Evolutionary conservation across 2,797 vertebrate species (phyloP).

Genomic region (Lophotriccus pileatus): DNA sequence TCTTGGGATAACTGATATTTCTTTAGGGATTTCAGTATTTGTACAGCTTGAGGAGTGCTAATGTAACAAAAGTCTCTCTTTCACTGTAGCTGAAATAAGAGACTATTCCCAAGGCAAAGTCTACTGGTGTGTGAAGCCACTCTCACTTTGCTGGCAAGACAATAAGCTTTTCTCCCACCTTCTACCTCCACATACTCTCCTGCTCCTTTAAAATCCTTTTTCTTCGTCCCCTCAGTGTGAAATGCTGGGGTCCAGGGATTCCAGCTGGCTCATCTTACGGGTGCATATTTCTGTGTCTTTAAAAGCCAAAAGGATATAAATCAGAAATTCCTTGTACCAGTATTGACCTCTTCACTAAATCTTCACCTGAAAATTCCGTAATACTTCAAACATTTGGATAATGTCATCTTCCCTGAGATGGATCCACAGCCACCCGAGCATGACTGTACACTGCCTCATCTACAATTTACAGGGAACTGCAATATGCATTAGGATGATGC

Average conservation of each 20-base stretch:
- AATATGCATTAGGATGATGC: not conserved
- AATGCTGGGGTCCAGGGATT: not conserved
- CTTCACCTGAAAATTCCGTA: not conserved
- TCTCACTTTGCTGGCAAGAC: not conserved
- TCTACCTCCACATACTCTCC: not conserved
- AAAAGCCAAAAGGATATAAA: not conserved
- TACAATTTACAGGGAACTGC: not conserved
- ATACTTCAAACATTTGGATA: not conserved
- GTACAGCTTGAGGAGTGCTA: not conserved
- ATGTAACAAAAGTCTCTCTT: not conserved
- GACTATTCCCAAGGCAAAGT: not conserved
- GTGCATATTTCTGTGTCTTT: not conserved
- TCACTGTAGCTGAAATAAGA: not conserved
- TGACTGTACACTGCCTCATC: not conserved
- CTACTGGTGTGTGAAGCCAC: not conserved
- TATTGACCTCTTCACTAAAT: not conserved
- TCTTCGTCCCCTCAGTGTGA: not conserved
- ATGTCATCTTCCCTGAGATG: not conserved
- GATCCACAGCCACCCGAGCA: not conserved
- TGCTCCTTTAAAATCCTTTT: not conserved
- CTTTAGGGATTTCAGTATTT: slow-evolving; percentile 45
- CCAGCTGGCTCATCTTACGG: not conserved
- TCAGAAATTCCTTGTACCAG: not conserved
- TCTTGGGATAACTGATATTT: not conserved
- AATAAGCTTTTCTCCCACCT: not conserved